Conservation (phyloP, 2,797 vertebrate genomes). For the Girardinus metallicus region DNA sequence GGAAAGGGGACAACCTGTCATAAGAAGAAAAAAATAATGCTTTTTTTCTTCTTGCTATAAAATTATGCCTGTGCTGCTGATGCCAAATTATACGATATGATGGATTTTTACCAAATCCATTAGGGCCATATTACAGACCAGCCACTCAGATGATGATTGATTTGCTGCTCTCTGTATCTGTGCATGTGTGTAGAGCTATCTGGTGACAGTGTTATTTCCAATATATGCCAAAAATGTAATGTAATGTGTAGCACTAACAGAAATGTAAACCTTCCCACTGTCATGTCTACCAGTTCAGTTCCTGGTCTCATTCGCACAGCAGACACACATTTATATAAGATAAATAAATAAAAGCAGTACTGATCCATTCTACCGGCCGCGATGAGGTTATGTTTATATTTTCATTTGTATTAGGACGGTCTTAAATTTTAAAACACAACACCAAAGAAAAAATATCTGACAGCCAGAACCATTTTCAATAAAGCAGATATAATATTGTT, state of each 20-base stretch:
- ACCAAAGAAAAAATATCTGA: not conserved
- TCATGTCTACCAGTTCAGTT: constrained; percentile 26
- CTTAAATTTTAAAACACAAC: not conserved
- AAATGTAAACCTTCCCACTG: constrained; percentile 8
- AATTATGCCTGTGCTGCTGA: not conserved
- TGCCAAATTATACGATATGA: constrained; percentile 19
- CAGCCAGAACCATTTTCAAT: not conserved
- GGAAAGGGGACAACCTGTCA: not conserved
- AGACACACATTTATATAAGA: constrained; percentile 3
- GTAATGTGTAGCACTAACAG: not conserved
- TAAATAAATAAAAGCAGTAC: constrained; percentile 24
- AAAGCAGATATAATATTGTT: not conserved
- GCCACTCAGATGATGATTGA: constrained; percentile 1
- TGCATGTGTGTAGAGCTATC: not conserved
- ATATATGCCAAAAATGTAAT: constrained; percentile 28
- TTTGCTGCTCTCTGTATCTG: constrained; percentile 14
- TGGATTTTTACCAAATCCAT: constrained; percentile 29
- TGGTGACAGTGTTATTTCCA: constrained; percentile 22
- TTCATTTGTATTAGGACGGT: not conserved
- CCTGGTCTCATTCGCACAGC: constrained; percentile 23
- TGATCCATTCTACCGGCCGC: constrained; percentile 20
- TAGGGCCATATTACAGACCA: constrained; percentile 16
- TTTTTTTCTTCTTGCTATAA: not conserved
- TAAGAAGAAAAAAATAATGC: not conserved
- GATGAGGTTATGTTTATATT: not conserved